Evolutionary conservation across 2,797 vertebrate genomes (phyloP).

Genomic region (Mormyrops attenuatus): DNA sequence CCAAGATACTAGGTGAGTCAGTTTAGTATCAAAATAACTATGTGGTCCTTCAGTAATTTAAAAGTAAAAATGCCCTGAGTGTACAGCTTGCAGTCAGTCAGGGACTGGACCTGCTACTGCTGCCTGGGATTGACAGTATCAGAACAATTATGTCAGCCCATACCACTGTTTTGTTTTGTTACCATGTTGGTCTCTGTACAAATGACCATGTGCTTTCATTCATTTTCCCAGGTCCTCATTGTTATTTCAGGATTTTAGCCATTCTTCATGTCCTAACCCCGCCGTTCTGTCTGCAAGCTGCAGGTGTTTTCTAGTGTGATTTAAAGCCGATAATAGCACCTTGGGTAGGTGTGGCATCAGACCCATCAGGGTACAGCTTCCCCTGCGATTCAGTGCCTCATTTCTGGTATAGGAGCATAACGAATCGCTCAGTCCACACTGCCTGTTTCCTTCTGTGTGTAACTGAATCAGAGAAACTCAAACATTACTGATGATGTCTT

Average conservation of each 20-base stretch:
- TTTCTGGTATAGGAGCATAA: not conserved
- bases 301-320: constrained; percentile 42
- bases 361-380: constrained; percentile 23
- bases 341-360: constrained; percentile 31
- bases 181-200: constrained; percentile 3
- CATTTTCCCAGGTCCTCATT: constrained; percentile 2
- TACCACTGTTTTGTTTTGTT: not conserved
- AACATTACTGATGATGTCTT: not conserved
- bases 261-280: constrained; percentile 19
- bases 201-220: not conserved
- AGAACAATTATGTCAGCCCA: not conserved
- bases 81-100: not conserved
- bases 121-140: not conserved
- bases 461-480: not conserved
- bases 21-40: not conserved
- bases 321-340: constrained; percentile 38
- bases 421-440: not conserved
- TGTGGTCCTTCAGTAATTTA: not conserved
- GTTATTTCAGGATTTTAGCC: constrained; percentile 29
- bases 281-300: constrained; percentile 25
- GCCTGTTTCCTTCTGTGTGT: not conserved
- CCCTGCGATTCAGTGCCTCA: not conserved
- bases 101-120: not conserved
- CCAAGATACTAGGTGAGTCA: not conserved
- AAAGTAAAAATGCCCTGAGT: not conserved